Base-by-base conservation (phyloP, 2,888 invertebrate genomes). In the Microdon myrmicae region DNA sequence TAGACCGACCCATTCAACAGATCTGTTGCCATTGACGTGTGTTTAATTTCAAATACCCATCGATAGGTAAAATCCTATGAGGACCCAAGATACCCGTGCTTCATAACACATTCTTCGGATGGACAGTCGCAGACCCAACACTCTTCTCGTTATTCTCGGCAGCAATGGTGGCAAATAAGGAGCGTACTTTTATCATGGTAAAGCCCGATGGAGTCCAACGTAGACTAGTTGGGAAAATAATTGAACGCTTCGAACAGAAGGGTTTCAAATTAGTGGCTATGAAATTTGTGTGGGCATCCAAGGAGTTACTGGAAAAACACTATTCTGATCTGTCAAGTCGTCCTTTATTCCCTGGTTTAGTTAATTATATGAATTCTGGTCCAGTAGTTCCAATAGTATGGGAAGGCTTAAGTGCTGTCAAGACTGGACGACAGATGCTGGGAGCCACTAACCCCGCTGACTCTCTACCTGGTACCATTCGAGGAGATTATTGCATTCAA, bases 141-240 rank as follows among this genome's bases (percentile, higher is more conserved):
- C 79, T 85, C 75, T 86, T 83, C 80, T 86, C 82, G 70, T 82
- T 83, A 77, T 83, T 84, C 81, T 84, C 82, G 71, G 76, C 79
- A 78, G 76, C 78, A 73, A 90, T 89, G 89, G 87, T 90, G 73
- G 85, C 85, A 82, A 85, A 87, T 77, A 85, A 86, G 78, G 97
- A 99, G 85, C 90, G 96, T 79, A 95, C 96, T 74, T 99, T 98
- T 81, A 91, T 99, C 79, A 96, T 96, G 93, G 86, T 98, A 72
- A 99, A 99, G 82, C 98, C 98, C 38, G 99, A 99, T 82, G 98
- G 94, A 59, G 98, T 99, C 73, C 98, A 99, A 79, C 88, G 99
- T 68, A 96, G 96, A 73, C 87, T 99, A 61, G 92, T 97, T 71
- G 96, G 96, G 61, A 91, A 93, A 81, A 96, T 98, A 77, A 93